phyloP scores from a whole-genome alignment of 1,140 invertebrate species.

The Trissolcus basalis region DNA sequence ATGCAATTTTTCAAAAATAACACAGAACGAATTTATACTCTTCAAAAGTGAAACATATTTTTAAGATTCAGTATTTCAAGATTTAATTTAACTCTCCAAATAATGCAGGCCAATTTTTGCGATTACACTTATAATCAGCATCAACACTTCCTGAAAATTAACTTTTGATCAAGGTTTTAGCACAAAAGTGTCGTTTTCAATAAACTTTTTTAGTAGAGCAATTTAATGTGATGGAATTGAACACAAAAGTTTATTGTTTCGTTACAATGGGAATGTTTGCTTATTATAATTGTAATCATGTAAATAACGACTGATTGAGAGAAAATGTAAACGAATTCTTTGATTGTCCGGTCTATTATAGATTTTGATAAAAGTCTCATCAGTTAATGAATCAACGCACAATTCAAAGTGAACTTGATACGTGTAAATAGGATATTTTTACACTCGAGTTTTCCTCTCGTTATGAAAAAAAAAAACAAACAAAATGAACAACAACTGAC shows the following conservation, averaged over 20 bases:
- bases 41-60: conserved; percentile 11
- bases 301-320: conserved; percentile 34
- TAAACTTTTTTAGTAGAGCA: conserved; percentile 3
- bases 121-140: conserved; percentile 39
- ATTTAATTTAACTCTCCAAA: background rate
- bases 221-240: conserved; percentile 31
- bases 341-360: conserved; percentile 63
- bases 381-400: conserved; percentile 70
- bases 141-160: conserved; percentile 22
- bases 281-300: conserved; percentile 38
- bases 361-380: conserved; percentile 68
- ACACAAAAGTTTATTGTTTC: conserved; percentile 11
- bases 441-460: conserved; percentile 69
- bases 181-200: conserved; percentile 1
- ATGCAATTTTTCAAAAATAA: background rate
- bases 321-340: conserved; percentile 14
- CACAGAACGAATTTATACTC: conserved; percentile 7
- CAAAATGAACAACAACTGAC: conserved; percentile 19
- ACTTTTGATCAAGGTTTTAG: background rate
- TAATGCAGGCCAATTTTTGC: background rate
- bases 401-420: conserved; percentile 65
- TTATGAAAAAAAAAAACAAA: conserved; percentile 25
- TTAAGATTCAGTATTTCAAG: conserved; percentile 7
- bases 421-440: conserved; percentile 76
- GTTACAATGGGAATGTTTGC: conserved; percentile 23